Evolutionary conservation across 2,888 invertebrate species (phyloP), one percentile per base, ranked within the genome.

Genomic region (Cloeon dipterum): DNA sequence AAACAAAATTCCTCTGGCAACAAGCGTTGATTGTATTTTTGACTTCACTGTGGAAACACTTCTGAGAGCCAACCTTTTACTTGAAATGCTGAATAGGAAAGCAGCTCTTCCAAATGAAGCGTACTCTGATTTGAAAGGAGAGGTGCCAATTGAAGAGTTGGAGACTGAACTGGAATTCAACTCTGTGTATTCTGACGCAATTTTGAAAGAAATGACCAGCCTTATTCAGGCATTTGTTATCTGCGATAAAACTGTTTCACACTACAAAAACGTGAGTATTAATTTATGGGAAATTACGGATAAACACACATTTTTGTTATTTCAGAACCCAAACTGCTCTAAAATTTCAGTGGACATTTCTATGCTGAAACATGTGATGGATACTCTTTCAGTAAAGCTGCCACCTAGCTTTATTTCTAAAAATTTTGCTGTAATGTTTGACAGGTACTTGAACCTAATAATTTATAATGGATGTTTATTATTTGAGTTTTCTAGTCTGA

Each of bases 221-320:
- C 41, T 59, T 21, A 43, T 59, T 21, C 50, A 59, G 42, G 53
- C 52, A 39, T 45, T 55, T 23, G 47, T 53, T 26, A 38, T 59
- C 5, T 50, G 53, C 13, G 46, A 53, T 35, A 48, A 53, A 37
- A 57, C 60, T 41, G 44, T 49, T 10, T 45, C 49, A 26, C 50
- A 60, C 46, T 63, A 57, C 47, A 57, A 54, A 51, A 58, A 53
- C 39, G 58, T 61, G 47, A 55, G 52, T 49, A n/a, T n/a, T n/a
- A n/a, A n/a, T n/a, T n/a, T n/a, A n/a, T n/a, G n/a, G n/a, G n/a
- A n/a, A n/a, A n/a, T n/a, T n/a, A n/a, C n/a, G n/a, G n/a, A n/a
- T n/a, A n/a, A n/a, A n/a, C n/a, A n/a, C n/a, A n/a, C n/a, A n/a
- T n/a, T n/a, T n/a, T 16, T 16, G 35, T 35, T 35, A 42, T n/a